Base-by-base conservation (phyloP, 2,797 vertebrate genomes). In the Trachops cirrhosus region DNA sequence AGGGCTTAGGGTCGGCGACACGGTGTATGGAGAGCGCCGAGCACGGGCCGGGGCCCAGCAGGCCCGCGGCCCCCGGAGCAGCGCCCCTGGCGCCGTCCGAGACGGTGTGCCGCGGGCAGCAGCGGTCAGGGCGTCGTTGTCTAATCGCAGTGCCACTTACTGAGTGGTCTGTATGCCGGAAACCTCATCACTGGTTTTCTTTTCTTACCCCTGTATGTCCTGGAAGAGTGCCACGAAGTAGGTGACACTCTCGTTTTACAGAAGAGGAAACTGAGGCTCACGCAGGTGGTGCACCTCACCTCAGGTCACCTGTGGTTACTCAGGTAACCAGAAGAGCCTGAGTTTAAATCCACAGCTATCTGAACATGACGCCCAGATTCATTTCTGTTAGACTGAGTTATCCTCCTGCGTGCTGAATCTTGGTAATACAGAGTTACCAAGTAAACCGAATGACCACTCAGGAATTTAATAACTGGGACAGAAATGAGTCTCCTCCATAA, bases 391-490 rank as follows among this genome's bases (percentile, higher is more conserved):
- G 57, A 57, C 2, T 84, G 39, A 4, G 22, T 34, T 83, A 48
- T 75, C 46, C 85, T 74, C 59, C 24, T 59, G 14, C 52, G 54
- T 62, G 14, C 57, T 12, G 26, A 68, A n/a, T 90, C 79, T 94
- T 79, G 9, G 44, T 44, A 96, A 64, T 9, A 67, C 0, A 80
- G 74, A 82, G 50, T 78, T 92, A 82, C 37, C 71, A 79, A 78
- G 88, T 64, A 94, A 91, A 85, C 77, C 16, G 59, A 79, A 89
- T 34, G 11, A 78, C 44, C 79, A 54, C 37, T 34, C 57, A 92
- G 44, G 88, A 89, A 89, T 75, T 90, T 73, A 92, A 39, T 70
- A 89, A 79, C 52, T 67, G 4, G 79, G 91, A 90, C 88, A 92
- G 85, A 93, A 82, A 67, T 24, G 22, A 57, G 26, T 71, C 70